Base-by-base conservation (phyloP, 2,797 vertebrate species). In the Amblyopsis hoosieri region DNA sequence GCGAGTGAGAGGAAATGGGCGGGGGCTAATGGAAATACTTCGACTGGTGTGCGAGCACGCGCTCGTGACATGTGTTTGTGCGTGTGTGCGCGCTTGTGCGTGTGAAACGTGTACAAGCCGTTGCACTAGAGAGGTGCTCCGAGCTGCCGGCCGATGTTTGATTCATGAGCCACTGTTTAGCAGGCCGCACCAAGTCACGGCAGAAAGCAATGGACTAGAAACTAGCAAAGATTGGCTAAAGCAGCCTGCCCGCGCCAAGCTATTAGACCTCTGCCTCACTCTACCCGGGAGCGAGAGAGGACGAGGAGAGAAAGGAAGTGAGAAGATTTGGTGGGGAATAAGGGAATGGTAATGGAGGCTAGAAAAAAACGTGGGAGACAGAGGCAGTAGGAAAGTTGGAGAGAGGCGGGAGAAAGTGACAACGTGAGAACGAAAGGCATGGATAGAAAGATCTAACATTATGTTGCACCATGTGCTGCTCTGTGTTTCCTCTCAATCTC, bases 121-220 rank as follows among this genome's bases (percentile, higher is more conserved):
- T 64, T 69, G 51, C 3, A 53, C 71, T 72, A 69, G 66, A 54
- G 4, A 58, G 33, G 51, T 10, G 57, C 75, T 49, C 60, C 12
- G 46, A 74, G 72, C 60, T 33, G 50, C 72, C 74, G 33, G 37
- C 73, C 0, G 57, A 68, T 60, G 9, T 79, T 84, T 87, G 86
- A 87, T 89, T 86, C 88, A 85, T 48, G 46, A 48, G 46, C 46
- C 46, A 48, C 11, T 12, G 46, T 48, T 48, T 48, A 48, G 46
- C 46, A 48, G 46, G 13, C 46, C 11, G 46, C 11, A 48, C 46
- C 11, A 11, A 48, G 46, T 12, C 11, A 48, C 46, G 13, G 11
- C 46, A 48, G 46, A n/a, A 48, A 48, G 46, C 46, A 48, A 12
- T n/a, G 46, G 13, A 48, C 11, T n/a, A 48, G 13, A 48, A n/a